Conservation (phyloP, 2,113 vertebrate genomes). For the Peromyscus polionotus region DNA sequence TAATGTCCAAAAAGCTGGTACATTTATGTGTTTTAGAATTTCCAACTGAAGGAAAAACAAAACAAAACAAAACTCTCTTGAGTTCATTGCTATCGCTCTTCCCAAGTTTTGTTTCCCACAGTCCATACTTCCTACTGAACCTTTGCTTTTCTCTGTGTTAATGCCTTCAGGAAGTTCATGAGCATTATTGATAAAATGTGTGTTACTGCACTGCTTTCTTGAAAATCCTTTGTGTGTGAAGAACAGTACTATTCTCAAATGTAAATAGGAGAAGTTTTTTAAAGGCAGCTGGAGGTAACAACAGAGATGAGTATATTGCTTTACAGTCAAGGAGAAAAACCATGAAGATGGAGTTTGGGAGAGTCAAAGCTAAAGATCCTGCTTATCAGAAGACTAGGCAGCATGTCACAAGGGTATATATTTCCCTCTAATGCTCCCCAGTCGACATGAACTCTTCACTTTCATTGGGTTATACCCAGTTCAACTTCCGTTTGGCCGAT, state of each 20-base stretch:
- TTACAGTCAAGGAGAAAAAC: not conserved
- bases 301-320: not conserved
- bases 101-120: not conserved
- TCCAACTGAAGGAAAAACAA: not conserved
- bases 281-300: not conserved
- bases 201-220: not conserved
- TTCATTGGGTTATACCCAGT: no score
- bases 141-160: not conserved
- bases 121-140: not conserved
- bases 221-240: not conserved
- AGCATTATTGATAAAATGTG: not conserved
- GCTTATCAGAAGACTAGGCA: no score
- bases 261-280: not conserved
- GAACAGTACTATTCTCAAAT: not conserved
- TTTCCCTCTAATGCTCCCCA: not conserved
- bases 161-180: not conserved
- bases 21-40: not conserved
- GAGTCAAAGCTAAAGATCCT: not conserved
- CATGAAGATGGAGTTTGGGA: not conserved
- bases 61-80: not conserved
- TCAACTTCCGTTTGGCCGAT: not conserved
- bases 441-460: not conserved
- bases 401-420: not conserved
- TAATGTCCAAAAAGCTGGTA: not conserved
- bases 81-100: not conserved